Base-by-base conservation (phyloP, 2,113 vertebrate genomes). In the Chroicocephalus ridibundus region DNA sequence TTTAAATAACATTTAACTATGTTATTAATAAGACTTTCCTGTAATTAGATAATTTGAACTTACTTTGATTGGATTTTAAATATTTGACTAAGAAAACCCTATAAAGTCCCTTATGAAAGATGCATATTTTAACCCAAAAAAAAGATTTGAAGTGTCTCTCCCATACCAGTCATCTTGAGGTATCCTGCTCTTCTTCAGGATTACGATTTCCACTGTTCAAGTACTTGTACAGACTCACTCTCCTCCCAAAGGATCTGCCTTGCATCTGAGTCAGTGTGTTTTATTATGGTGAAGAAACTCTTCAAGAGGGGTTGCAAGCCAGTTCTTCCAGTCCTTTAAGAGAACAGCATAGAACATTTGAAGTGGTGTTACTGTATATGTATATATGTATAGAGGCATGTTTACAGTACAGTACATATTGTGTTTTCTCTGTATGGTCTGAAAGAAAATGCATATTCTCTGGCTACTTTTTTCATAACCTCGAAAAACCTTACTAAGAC, bases 391-490 rank as follows among this genome's bases (percentile, higher is more conserved):
- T 3, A 51, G 44, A 52, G 13, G 2, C 2, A 49, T 2, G 3
- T 24, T 42, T 42, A 58, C 3, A 47, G 7, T 13, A 70, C 9
- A 75, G 9, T 6, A 61, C 13, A 52, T 0, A 0, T 58, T 47
- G 4, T 31, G 22, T 52, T 55, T 66, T 8, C 15, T 74, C 74
- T 70, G 34, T 27, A 52, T 14, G 26, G 20, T 66, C 34, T 57
- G 57, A 74, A 66, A 15, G 27, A 44, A 70, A 71, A 44, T 8
- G 3, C 4, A 84, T 66, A 18, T 74, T 85, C 16, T 72, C 6
- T 72, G 27, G 3, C 9, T 78, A 47, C 26, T 15, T 54, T 74
- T 76, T 40, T 40, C 15, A n/a, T 54, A 62, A 47, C 8, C n/a
- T 24, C 18, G 4, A 60, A 69, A 55, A 58, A 72, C 25, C 4